Evolutionary conservation across 2,113 vertebrate species (phyloP).

Genomic region (Tragelaphus strepsiceros): DNA sequence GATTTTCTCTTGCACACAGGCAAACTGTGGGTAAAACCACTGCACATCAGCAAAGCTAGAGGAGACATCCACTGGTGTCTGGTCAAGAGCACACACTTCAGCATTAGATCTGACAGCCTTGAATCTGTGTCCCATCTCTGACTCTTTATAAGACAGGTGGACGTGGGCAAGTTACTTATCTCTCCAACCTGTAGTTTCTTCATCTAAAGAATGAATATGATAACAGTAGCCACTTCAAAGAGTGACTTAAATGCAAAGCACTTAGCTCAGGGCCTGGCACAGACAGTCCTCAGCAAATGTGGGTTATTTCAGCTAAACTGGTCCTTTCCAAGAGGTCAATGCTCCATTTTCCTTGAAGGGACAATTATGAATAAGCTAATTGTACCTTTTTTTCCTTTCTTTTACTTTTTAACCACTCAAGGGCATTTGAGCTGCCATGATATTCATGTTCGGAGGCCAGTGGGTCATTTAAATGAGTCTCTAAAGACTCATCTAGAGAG

Average conservation of each 20-base stretch:
- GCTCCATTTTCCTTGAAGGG: background rate
- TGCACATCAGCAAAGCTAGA: background rate
- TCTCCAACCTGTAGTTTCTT: background rate
- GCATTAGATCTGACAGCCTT: background rate
- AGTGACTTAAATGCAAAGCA: background rate
- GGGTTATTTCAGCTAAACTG: background rate
- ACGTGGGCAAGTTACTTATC: background rate
- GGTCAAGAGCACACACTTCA: background rate
- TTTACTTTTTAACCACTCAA: background rate
- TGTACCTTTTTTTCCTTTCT: background rate
- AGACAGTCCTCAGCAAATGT: background rate
- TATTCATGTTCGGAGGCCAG: background rate
- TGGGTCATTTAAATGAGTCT: background rate
- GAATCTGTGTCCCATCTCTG: background rate
- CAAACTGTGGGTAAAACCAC: background rate
- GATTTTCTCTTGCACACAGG: background rate
- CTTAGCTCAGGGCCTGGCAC: background rate
- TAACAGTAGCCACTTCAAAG: background rate
- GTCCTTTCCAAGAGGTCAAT: background rate
- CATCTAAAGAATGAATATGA: background rate
- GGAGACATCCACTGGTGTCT: rapidly evolving
- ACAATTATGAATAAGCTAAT: background rate
- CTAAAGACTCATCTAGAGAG: background rate
- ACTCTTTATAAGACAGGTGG: background rate
- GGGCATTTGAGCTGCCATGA: background rate